Conservation (phyloP, 2,888 invertebrate species). For the Morpho deidamia region DNA sequence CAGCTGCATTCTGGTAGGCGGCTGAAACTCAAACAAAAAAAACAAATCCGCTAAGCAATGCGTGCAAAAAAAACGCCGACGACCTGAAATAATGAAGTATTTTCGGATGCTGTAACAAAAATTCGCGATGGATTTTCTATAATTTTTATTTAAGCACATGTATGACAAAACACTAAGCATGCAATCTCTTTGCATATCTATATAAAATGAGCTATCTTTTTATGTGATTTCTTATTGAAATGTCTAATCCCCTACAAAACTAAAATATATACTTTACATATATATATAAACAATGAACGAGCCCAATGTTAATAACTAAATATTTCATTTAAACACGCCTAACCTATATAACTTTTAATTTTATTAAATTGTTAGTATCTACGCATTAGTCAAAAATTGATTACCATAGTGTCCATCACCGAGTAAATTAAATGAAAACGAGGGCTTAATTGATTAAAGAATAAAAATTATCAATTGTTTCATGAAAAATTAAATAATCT, state of each 20-base stretch:
- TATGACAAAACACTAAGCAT: conserved; percentile 67
- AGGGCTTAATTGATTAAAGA: conserved; percentile 18
- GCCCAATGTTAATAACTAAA: conserved; percentile 14
- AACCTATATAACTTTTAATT: conserved; percentile 21
- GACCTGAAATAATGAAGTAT: conserved; percentile 22
- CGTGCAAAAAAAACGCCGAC: conserved; percentile 60
- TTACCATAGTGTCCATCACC: conserved; percentile 47
- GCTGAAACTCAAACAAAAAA: conserved; percentile 58
- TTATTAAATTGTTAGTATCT: conserved; percentile 17
- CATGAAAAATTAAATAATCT: conserved; percentile 12
- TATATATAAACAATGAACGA: conserved; percentile 8
- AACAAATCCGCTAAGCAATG: conserved; percentile 57
- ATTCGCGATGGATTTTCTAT: conserved; percentile 40
- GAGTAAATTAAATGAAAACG: conserved; percentile 28
- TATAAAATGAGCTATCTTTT: conserved; percentile 40
- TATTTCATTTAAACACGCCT: conserved; percentile 25
- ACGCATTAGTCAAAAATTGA: conserved; percentile 14
- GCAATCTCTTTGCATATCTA: conserved; percentile 57
- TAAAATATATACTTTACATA: conserved; percentile 48
- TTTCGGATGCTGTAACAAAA: conserved; percentile 29
- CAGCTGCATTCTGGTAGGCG: background rate
- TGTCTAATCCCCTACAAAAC: conserved; percentile 23
- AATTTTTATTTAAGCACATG: conserved; percentile 69
- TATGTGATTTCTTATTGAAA: conserved; percentile 26
- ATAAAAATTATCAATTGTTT: conserved; percentile 14